Base-by-base conservation (phyloP, 2,797 vertebrate species). In the Spatula clypeata region DNA sequence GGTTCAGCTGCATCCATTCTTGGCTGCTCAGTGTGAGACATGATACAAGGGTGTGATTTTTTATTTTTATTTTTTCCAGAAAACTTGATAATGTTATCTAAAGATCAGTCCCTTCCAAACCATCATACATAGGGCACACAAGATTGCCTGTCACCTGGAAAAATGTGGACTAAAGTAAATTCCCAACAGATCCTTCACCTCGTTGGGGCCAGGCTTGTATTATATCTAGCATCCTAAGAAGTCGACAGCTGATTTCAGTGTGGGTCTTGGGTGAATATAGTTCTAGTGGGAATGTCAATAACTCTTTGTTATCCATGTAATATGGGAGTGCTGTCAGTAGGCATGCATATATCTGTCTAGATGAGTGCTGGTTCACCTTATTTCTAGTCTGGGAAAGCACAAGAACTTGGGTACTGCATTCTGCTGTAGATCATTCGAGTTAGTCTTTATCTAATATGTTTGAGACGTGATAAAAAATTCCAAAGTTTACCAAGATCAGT, bases 401-500 rank as follows among this genome's bases (percentile, higher is more conserved):
- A 85, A 73, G 21, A 31, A 53, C 8, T 17, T 60, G 5, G 19
- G 13, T 53, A 23, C 27, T 57, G n/a, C 47, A 21, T 65, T 91
- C 90, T 64, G 13, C 47, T 88, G 79, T 23, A 13, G 65, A 71
- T 47, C 16, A 20, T 1, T 64, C 18, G 8, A 3, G 82, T 45
- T 69, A 51, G 21, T 55, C 31, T 61, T 90, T 75, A 32, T 90
- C 15, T 74, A 11, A 27, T 27, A 23, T 51, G 49, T 58, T 74
- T 90, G 49, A 90, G 51, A 18, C 7, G 19, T 55, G 62, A 88
- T 57, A 79, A 91, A 81, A 51, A 36, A 15, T 90, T 80, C 40
- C 27, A 51, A 86, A 84, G 38, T 72, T 86, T 70, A 94, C 24
- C 54, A 92, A 62, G 82, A 66, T 69, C 69, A 75, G 44, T 75